Evolutionary conservation across 92 coral and sea anemone species (phyloP).

Genomic region (Actinernus sp.): DNA sequence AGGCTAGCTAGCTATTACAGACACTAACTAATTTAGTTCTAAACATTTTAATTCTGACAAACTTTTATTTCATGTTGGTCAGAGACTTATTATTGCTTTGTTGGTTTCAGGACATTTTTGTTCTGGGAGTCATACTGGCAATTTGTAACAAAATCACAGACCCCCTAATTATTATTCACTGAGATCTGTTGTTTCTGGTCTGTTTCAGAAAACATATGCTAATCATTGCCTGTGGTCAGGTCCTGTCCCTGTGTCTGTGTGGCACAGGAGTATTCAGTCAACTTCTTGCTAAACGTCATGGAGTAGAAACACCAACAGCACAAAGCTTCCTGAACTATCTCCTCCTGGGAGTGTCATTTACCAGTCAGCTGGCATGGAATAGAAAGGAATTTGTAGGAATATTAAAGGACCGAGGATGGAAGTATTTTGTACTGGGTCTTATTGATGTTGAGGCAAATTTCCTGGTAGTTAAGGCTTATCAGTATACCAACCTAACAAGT

Average conservation of each 20-base stretch:
- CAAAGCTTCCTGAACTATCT: slow-evolving; percentile 84
- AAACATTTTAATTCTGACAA: no score
- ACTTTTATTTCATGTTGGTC: no score
- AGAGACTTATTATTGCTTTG: no score
- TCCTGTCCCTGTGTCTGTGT: slow-evolving; percentile 81
- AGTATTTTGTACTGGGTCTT: slow-evolving; percentile 73
- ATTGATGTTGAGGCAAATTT: slow-evolving; percentile 93
- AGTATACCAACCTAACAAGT: slow-evolving; percentile 94
- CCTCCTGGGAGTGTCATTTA: slow-evolving; percentile 58
- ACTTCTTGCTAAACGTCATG: slow-evolving; percentile 53
- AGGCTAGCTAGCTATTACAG: no score
- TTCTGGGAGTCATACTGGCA: no score
- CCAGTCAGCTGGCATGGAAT: slow-evolving; percentile 57
- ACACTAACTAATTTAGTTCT: no score
- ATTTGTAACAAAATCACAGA: no score
- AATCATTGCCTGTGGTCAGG: slow-evolving; percentile 76
- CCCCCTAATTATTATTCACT: no score
- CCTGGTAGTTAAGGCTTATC: slow-evolving; percentile 92
- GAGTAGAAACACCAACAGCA: slow-evolving; percentile 78
- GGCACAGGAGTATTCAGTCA: slow-evolving; percentile 87
- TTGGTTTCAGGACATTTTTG: no score
- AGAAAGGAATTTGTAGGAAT: slow-evolving; percentile 28
- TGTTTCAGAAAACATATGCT: slow-evolving; percentile 61
- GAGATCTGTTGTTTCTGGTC: no score
- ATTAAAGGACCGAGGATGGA: slow-evolving; percentile 88